phyloP scores from a whole-genome alignment of 2,888 invertebrate species.

The Ctena decussata region DNA sequence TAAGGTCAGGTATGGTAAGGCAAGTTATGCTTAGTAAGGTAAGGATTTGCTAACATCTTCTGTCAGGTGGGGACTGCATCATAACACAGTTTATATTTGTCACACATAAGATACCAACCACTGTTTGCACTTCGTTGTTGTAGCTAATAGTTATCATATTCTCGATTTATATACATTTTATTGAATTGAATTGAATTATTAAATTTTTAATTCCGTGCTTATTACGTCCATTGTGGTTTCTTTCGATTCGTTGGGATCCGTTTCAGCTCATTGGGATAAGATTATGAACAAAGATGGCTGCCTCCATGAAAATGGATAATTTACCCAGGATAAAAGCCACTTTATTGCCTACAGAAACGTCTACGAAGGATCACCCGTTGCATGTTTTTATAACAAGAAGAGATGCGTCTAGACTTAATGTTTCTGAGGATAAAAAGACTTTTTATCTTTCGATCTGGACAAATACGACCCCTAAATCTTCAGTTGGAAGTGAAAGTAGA shows the following conservation, averaged over 20 bases:
- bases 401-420: slow-evolving; percentile 61
- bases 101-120: no score
- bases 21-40: no score
- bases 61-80: no score
- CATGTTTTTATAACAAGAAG: slow-evolving; percentile 71
- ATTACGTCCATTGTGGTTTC: no score
- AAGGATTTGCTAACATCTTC: no score
- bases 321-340: slow-evolving; percentile 54
- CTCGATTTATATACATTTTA: no score
- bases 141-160: no score
- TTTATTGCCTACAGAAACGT: slow-evolving; percentile 47
- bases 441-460: slow-evolving; percentile 63
- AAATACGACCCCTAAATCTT: slow-evolving; percentile 40
- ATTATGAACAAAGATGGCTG: slow-evolving; percentile 40
- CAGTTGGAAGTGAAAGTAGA: slow-evolving; percentile 11
- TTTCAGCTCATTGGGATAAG: background rate
- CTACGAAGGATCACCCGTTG: slow-evolving; percentile 68
- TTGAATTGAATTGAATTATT: no score
- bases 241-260: no score
- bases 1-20: background rate
- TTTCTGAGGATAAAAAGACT: slow-evolving; percentile 26
- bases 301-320: slow-evolving; percentile 43
- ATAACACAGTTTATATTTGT: no score
- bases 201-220: no score
- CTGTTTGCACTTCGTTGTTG: no score